Base-by-base conservation (phyloP, 2,113 vertebrate species). In the Peromyscus leucopus region DNA sequence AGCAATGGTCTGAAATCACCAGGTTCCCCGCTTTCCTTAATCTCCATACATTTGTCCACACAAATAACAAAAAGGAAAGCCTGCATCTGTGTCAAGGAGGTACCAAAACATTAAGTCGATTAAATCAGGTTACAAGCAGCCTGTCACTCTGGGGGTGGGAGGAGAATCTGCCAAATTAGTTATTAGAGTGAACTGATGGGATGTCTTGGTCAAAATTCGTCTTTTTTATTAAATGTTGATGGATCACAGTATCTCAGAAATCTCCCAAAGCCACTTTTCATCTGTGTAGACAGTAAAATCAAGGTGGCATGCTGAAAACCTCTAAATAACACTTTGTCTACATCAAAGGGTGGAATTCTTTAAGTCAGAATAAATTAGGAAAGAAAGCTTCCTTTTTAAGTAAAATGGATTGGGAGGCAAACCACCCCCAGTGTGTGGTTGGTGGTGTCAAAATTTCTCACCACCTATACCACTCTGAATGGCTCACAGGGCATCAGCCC, bases 191-290 rank as follows among this genome's bases (percentile, higher is more conserved):
- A 98, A 96, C 36, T 93, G 94, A 95, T 3, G 1, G 61, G 74
- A 75, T 90, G 72, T 91, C 94, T 94, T 93, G 85, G 89, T 91
- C 89, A 94, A 97, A 97, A 97, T 95, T 89, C 88, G 69, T 95
- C 96, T 93, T 97, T 94, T 95, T 95, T 93, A 97, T 96, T 93
- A 97, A 97, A 96, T 95, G 89, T 95, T 97, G 93, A 97, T 48
- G 95, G 85, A 95, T 97, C 82, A 79, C 57, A 92, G 85, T 89
- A 97, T 74, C 96, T 95, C 94, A 91, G 92, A 95, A 93, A 83
- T 94, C 91, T 91, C 78, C 48, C 82, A 63, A 94, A 97, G 78
- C 67, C 67, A 94, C 78, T 96, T 96, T 97, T 97, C 95, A 97
- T 96, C 85, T 96, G 36, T 75, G 86, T 94, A 94, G 96, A 97